Conservation (phyloP, 2,113 vertebrate genomes). For the Myiozetetes cayanensis region DNA sequence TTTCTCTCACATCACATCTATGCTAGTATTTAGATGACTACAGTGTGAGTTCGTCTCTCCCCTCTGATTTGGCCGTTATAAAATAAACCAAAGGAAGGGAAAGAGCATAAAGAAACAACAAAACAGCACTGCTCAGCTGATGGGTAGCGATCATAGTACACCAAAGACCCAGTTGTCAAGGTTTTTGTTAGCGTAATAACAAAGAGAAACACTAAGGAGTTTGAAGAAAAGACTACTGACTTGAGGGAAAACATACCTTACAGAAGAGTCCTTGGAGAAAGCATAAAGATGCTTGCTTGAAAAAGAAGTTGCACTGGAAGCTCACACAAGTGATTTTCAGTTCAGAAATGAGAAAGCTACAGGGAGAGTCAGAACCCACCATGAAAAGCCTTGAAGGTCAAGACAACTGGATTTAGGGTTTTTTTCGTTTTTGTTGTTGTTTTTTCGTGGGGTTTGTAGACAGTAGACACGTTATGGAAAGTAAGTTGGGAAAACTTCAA, state of each 20-base stretch:
- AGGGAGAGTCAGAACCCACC: background rate
- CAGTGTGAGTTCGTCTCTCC: background rate
- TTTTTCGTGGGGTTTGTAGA: background rate
- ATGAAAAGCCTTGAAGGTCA: background rate
- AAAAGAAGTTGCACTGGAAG: background rate
- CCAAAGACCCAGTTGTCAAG: slow-evolving; percentile 2
- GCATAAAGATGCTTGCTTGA: background rate
- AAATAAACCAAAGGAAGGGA: background rate
- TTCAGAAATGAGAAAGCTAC: slow-evolving; percentile 3
- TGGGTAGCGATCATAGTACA: background rate
- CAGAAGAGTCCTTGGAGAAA: background rate
- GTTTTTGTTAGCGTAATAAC: slow-evolving; percentile 11
- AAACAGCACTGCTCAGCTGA: background rate
- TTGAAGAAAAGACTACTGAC: background rate
- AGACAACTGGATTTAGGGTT: no score
- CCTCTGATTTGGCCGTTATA: background rate
- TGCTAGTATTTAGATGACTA: background rate
- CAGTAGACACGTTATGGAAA: background rate
- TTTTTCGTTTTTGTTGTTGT: no score
- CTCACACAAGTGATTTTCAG: background rate
- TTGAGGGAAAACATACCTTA: slow-evolving; percentile 1
- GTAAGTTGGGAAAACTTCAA: background rate
- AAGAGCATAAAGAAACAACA: background rate
- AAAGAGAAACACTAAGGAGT: background rate
- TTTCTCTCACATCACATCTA: background rate